Evolutionary conservation across 2,888 invertebrate species (phyloP).

Genomic region (Diachrysia chrysitis): DNA sequence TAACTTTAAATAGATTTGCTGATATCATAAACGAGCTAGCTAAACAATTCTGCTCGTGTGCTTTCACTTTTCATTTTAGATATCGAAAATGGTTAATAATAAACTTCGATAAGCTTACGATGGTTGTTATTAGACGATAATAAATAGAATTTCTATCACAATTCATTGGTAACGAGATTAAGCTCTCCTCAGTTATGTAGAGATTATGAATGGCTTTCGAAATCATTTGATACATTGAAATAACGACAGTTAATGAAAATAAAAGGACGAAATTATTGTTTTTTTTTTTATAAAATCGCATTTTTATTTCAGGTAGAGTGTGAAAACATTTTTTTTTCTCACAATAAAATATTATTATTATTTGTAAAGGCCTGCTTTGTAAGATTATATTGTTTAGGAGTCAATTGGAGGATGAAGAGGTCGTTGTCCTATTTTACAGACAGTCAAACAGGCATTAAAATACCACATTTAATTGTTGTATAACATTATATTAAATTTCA

Average conservation of each 20-base stretch:
- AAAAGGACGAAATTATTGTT: constrained; percentile 7
- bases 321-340: not conserved
- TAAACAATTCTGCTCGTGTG: constrained; percentile 13
- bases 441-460: no score
- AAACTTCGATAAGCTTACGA: not conserved
- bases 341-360: no score
- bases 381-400: no score
- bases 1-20: constrained; percentile 35
- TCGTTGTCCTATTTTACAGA: no score
- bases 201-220: constrained; percentile 14
- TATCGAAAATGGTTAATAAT: not conserved
- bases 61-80: constrained; percentile 4
- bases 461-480: no score
- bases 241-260: constrained; percentile 23
- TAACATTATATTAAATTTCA: no score
- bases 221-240: constrained; percentile 34
- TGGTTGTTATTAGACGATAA: constrained; percentile 2
- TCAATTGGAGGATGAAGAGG: no score
- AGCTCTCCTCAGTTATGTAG: not conserved
- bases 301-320: not conserved
- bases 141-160: not conserved
- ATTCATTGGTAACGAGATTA: not conserved
- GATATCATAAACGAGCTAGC: constrained; percentile 32
- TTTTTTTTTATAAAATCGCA: constrained; percentile 12
- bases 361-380: no score